These are phyloP conservation scores for Anodontia alba DNA, from an alignment of 2,888 invertebrate species.

Conservation along the genomic window DNA sequence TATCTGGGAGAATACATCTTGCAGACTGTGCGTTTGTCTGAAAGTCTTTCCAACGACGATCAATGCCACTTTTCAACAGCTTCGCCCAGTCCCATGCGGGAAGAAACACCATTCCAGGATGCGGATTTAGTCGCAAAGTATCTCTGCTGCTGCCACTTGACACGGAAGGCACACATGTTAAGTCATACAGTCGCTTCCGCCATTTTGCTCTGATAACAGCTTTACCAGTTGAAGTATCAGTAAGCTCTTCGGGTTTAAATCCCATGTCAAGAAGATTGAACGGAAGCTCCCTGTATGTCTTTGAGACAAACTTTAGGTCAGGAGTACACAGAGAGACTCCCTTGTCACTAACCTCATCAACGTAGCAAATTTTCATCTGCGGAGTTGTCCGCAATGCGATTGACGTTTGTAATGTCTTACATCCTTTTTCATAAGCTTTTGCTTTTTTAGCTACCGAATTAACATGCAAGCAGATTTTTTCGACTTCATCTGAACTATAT, in stretches of 20 bases:
- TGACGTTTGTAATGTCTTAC: conserved; percentile 52
- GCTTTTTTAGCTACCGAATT: conserved; percentile 58
- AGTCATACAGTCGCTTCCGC: conserved; percentile 60
- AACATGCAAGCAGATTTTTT: conserved; percentile 56
- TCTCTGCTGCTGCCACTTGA: not conserved
- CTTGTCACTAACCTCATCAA: conserved; percentile 58
- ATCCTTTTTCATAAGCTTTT: conserved; percentile 59
- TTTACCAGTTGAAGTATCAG: conserved; percentile 33
- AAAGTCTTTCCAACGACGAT: conserved; percentile 17
- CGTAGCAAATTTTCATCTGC: conserved; percentile 46
- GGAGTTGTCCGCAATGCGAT: conserved; percentile 47
- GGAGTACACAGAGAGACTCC: conserved; percentile 59
- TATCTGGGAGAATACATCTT: not conserved
- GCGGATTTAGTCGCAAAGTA: not conserved
- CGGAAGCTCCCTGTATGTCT: conserved; percentile 46
- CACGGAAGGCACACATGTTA: not conserved
- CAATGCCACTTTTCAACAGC: conserved; percentile 18
- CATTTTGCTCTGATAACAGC: conserved; percentile 50
- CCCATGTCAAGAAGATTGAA: conserved; percentile 59
- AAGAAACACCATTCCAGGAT: conserved; percentile 9
- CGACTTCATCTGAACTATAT: conserved; percentile 53
- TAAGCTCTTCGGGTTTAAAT: conserved; percentile 52
- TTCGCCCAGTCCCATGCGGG: conserved; percentile 31
- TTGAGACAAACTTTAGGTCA: conserved; percentile 45
- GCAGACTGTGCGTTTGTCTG: not conserved